Evolutionary conservation across 2,888 invertebrate genomes (phyloP), one percentile per base, ranked within the genome.

Genomic region (Drosophila sordidula): DNA sequence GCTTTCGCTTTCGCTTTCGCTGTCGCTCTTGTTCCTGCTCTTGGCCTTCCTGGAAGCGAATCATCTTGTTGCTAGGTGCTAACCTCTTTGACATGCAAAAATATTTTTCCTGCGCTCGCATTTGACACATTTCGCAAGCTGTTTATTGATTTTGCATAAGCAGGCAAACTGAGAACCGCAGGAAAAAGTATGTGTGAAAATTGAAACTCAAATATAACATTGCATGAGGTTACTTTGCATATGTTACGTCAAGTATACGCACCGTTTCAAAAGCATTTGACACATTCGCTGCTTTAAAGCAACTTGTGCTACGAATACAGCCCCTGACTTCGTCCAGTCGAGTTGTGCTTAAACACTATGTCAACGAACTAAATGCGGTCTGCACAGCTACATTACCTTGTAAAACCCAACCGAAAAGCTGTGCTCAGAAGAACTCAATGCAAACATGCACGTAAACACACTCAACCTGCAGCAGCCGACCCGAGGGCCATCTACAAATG

Each of bases 121-220:
- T 63, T 63, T 57, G 55, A 54, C 64, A 68, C 51, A 63, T 68
- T 58, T 44, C 41, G 25, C 54, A 56, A 67, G 52, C 47, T 56
- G 51, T 66, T 55, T 85, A 82, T 82, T 87, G 80, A 73, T 86
- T 87, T 82, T 75, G 76, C 79, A 75, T 79, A 82, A 79, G 59
- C 75, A 66, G 49, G 16, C 42, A 44, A 41, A 22, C 54, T 29
- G 25, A 42, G 29, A 39, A 34, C 44, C 47, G 14, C n/a, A 41
- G 45, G 47, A 25, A 18, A 16, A 16, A 44, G 16, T 29, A 11
- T 42, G 57, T 46, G 36, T 9, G 29, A 54, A 82, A 77, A 59
- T 76, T 74, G 62, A 65, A 80, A 59, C 67, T 65, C 56, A 57
- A 57, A 77, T 56, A 86, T 59, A 69, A 64, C 50, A 67, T 58